Percentiles rank a stretch among this genome's conserved stretches.
Conservation (phyloP, 2,797 vertebrate species). For the Sparidentex hasta region DNA sequence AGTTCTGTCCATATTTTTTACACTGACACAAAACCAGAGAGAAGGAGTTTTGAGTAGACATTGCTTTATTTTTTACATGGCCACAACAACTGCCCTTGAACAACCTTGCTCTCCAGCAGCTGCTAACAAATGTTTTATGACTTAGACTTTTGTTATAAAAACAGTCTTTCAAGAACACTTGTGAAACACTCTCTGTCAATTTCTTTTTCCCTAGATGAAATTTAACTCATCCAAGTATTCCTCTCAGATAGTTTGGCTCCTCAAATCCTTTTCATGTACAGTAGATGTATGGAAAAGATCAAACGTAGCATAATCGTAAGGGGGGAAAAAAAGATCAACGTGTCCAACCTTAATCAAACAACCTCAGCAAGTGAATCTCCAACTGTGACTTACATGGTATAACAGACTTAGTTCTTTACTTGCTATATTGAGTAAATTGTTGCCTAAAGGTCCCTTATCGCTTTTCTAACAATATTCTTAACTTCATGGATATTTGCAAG, state of each 20-base stretch:
- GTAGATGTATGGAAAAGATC: conserved; percentile 48
- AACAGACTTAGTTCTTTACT: conserved; percentile 46
- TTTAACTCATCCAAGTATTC: not conserved
- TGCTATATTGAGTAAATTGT: conserved; percentile 57
- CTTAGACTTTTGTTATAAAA: not conserved
- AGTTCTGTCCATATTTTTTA: no score
- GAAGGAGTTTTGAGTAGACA: no score
- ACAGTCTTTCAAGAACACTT: not conserved
- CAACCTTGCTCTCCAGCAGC: not conserved
- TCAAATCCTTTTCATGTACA: conserved; percentile 38
- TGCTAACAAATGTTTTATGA: not conserved
- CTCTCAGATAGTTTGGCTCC: not conserved
- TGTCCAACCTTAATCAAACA: conserved; percentile 54
- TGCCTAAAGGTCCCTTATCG: conserved; percentile 65
- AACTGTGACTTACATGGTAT: conserved; percentile 55
- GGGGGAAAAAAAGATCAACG: conserved; percentile 32
- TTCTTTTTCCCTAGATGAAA: not conserved
- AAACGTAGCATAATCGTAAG: conserved; percentile 39
- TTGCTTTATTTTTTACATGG: not conserved
- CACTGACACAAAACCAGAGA: no score
- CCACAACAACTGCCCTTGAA: not conserved
- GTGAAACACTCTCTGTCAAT: not conserved
- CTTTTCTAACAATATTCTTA: conserved; percentile 58
- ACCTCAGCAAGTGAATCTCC: conserved; percentile 46
- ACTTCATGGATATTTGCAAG: conserved; percentile 65